These are phyloP conservation scores for Ramphastos sulfuratus DNA, from an alignment of 2,113 vertebrate genomes.

Conservation along the genomic window DNA sequence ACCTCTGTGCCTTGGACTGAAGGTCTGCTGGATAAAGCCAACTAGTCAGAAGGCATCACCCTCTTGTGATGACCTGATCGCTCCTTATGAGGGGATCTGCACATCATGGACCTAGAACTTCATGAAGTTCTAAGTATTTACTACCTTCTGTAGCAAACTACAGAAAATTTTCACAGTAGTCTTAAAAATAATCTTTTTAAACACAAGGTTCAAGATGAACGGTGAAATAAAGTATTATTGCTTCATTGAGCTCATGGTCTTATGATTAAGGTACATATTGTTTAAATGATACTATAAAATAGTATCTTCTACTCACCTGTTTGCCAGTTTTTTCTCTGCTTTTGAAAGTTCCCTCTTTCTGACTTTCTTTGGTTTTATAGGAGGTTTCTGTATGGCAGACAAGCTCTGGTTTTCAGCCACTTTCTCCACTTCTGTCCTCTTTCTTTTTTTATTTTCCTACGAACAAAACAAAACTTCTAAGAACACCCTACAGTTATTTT, in stretches of 20 bases:
- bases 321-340: constrained; percentile 72
- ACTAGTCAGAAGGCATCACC: not conserved
- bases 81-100: too few species aligned
- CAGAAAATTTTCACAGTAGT: not conserved
- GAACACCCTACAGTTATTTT: rapidly evolving
- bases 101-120: rapidly evolving
- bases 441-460: constrained; percentile 69
- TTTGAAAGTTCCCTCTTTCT: constrained; percentile 62
- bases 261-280: rapidly evolving
- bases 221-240: rapidly evolving
- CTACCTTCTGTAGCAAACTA: not conserved
- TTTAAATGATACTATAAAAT: not conserved
- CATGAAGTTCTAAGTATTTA: not conserved
- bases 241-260: not conserved
- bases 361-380: constrained; percentile 33
- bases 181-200: not conserved
- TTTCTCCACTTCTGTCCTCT: not conserved
- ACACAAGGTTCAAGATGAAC: rapidly evolving
- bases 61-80: rapidly evolving
- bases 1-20: not conserved
- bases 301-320: constrained; percentile 70
- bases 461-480: not conserved
- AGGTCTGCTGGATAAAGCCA: not conserved
- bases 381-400: not conserved
- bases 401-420: not conserved